These are phyloP conservation scores for Ophion obscuratus DNA, from an alignment of 2,888 invertebrate genomes.

Conservation along the genomic window DNA sequence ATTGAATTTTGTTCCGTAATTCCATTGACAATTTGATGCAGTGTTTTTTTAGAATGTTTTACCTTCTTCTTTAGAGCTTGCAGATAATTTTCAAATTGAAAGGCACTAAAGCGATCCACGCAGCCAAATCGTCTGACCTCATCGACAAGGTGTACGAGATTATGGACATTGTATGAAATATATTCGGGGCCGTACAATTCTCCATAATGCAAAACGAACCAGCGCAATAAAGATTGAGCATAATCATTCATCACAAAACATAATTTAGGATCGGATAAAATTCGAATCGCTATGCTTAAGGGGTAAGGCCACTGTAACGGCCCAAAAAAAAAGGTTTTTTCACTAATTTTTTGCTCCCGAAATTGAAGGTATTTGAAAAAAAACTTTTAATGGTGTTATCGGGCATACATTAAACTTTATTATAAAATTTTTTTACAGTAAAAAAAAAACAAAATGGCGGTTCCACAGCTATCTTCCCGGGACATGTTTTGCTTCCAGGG, in stretches of 20 bases:
- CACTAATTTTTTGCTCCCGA: no score
- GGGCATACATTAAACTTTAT: no score
- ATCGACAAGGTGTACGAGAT: conserved; percentile 50
- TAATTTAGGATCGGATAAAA: conserved; percentile 65
- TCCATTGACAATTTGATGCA: conserved; percentile 69
- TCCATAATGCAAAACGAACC: conserved; percentile 66
- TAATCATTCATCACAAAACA: conserved; percentile 62
- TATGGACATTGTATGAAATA: conserved; percentile 58
- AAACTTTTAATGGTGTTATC: no score
- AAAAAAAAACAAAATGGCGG: no score
- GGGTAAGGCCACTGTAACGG: no score
- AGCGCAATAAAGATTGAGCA: conserved; percentile 66
- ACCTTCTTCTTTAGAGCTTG: conserved; percentile 57
- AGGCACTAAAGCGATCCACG: conserved; percentile 59
- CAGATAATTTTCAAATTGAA: conserved; percentile 60
- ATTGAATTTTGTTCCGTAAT: conserved; percentile 50
- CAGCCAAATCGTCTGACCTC: conserved; percentile 58
- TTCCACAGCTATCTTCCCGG: no score
- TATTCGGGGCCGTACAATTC: conserved; percentile 45
- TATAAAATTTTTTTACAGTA: no score
- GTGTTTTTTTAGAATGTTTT: conserved; percentile 64
- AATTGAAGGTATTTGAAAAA: no score
- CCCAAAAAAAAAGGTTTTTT: no score
- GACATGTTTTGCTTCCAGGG: no score
- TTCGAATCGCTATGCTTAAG: conserved; percentile 68